Conservation (phyloP, 37 sponge, comb jelly and placozoan species). For the Spongia lamella region DNA sequence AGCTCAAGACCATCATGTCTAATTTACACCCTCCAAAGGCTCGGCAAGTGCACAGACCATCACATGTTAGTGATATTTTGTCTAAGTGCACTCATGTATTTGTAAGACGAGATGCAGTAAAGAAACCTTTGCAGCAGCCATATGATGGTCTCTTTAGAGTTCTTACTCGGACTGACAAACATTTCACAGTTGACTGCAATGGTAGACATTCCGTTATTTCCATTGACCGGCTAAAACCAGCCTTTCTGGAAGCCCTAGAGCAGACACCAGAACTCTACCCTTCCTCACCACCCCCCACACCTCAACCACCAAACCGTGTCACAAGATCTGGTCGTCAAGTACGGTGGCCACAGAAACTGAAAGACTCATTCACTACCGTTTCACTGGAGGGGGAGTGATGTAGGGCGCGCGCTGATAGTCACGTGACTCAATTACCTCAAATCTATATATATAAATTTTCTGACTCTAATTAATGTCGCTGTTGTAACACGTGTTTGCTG, state of each 20-base stretch:
- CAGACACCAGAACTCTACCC: not conserved
- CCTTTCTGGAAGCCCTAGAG: too few relatives aligned
- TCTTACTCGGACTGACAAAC: not conserved
- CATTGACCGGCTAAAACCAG: conserved; percentile 19
- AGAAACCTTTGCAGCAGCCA: conserved; percentile 4
- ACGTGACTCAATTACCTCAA: too few relatives aligned
- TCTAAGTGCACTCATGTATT: conserved; percentile 26
- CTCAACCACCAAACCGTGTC: not conserved
- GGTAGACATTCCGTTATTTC: not conserved
- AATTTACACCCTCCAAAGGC: not conserved
- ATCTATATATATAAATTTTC: too few relatives aligned
- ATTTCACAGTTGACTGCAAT: conserved; percentile 3
- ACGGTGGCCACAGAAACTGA: too few relatives aligned
- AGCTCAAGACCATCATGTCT: conserved; percentile 1
- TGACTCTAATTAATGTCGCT: too few relatives aligned
- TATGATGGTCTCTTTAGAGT: conserved; percentile 1
- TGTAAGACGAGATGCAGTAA: conserved; percentile 1
- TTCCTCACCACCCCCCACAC: not conserved
- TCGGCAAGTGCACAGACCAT: too few relatives aligned
- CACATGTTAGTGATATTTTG: not conserved
- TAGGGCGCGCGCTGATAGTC: too few relatives aligned
- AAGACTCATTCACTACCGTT: too few relatives aligned
- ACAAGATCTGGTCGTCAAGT: not conserved
- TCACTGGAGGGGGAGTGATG: too few relatives aligned
- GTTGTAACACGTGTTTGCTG: too few relatives aligned